Evolutionary conservation across 1,140 invertebrate genomes (phyloP).

Genomic region (Mycetomoellerius zeteki): DNA sequence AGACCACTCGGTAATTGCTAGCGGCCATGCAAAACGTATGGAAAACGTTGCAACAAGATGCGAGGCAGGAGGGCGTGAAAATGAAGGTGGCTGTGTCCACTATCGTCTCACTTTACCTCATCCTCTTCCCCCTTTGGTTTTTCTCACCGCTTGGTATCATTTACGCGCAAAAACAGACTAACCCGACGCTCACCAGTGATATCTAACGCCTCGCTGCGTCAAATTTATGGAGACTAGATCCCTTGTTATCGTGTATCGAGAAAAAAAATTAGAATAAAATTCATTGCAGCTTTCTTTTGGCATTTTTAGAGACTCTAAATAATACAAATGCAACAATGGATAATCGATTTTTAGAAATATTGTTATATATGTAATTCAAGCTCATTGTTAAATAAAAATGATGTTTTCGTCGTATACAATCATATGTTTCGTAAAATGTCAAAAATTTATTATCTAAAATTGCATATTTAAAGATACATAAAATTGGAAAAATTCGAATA

Average conservation of each 20-base stretch:
- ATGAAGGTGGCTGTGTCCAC: constrained; percentile 48
- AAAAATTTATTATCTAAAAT: not conserved
- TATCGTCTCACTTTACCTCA: constrained; percentile 35
- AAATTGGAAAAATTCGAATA: not conserved
- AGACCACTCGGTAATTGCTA: constrained; percentile 83
- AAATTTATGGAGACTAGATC: constrained; percentile 28
- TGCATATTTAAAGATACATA: not conserved
- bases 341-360: not conserved
- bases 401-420: not conserved
- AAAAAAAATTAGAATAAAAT: constrained; percentile 6
- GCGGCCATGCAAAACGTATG: constrained; percentile 79
- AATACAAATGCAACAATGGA: not conserved
- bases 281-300: not conserved
- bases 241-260: constrained; percentile 1
- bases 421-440: not conserved
- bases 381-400: not conserved
- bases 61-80: constrained; percentile 60
- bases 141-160: not conserved
- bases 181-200: not conserved
- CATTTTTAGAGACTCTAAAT: not conserved
- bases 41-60: constrained; percentile 76
- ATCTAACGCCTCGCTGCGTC: constrained; percentile 26
- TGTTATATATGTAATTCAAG: not conserved
- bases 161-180: constrained; percentile 13
- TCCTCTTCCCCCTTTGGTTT: not conserved